Evolutionary conservation across 2,113 vertebrate genomes (phyloP).

Genomic region (Takifugu bimaculatus): DNA sequence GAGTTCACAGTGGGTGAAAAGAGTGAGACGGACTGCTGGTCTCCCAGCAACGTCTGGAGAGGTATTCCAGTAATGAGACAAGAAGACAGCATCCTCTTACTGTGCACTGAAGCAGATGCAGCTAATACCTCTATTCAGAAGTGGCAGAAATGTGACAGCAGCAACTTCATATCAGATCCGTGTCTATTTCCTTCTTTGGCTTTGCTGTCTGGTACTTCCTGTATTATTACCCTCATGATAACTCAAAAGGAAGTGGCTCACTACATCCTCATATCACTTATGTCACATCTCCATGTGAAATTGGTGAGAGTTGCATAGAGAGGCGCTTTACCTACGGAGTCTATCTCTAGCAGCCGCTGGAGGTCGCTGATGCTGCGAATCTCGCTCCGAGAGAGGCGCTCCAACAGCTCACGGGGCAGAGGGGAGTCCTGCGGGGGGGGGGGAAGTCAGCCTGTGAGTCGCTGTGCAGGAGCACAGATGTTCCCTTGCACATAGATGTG

Average conservation of each 20-base stretch:
- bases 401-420: conserved; percentile 88
- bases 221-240: no score
- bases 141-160: background rate
- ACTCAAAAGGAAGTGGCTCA: no score
- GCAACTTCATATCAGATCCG: background rate
- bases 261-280: no score
- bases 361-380: conserved; percentile 95
- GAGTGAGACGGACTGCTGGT: conserved; percentile 31
- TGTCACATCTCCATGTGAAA: no score
- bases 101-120: conserved; percentile 33
- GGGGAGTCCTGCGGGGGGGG: conserved; percentile 80
- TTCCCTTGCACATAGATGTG: background rate
- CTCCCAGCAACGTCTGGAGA: conserved; percentile 47
- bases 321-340: conserved; percentile 94
- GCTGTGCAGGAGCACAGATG: background rate
- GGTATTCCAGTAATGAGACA: conserved; percentile 33
- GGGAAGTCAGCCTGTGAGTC: background rate
- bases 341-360: conserved; percentile 94
- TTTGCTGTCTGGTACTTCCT: no score
- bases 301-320: conserved; percentile 39
- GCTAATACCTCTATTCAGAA: conserved; percentile 25
- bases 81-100: conserved; percentile 41
- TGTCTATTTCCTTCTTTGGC: no score
- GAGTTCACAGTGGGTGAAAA: conserved; percentile 31
- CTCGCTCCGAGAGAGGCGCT: conserved; percentile 88